Base-by-base conservation (phyloP, 1,140 invertebrate genomes). In the Panagrolaimus sp. region DNA sequence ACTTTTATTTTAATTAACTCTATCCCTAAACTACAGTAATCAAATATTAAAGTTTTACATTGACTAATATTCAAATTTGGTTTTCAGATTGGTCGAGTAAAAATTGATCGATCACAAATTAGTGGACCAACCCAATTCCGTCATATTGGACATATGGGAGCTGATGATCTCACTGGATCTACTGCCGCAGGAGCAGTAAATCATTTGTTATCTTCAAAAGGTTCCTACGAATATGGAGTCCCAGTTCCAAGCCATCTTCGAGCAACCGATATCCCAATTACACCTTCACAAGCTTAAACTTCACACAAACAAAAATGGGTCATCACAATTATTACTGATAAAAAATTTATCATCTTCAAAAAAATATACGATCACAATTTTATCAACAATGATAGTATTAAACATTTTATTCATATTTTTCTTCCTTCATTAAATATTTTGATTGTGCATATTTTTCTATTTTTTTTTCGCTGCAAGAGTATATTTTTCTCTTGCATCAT, bases 31-130 rank as follows among this genome's bases (percentile, higher is more conserved):
- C n/a, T n/a, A n/a, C n/a, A n/a, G n/a, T n/a, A n/a, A n/a, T n/a
- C n/a, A n/a, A n/a, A n/a, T n/a, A n/a, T n/a, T n/a, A n/a, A n/a
- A n/a, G n/a, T n/a, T n/a, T n/a, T n/a, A 38, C 32, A 38, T 38
- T 2, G 2, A 4, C 7, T 38, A 38, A 4, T 2, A 38, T 38
- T 38, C 32, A 38, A n/a, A n/a, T 38, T 38, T 7, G 7, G 2
- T 43, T 80, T 72, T 9, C 86, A 88, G 74, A 86, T 85, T 69
- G 87, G 88, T 68, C 86, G 89, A 74, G 83, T 88, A 74, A 88
- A 90, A 84, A 92, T 94, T 86, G 92, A 94, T 84, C 87, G 91
- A 43, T 91, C 91, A 47, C 93, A 93, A 91, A 94, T 94, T 78
- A 90, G 92, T 64, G 88, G 88, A 67, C 92, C 92, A 7, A 93